These are phyloP conservation scores for Celastrina argiolus DNA, from an alignment of 2,888 invertebrate genomes.

Conservation along the genomic window DNA sequence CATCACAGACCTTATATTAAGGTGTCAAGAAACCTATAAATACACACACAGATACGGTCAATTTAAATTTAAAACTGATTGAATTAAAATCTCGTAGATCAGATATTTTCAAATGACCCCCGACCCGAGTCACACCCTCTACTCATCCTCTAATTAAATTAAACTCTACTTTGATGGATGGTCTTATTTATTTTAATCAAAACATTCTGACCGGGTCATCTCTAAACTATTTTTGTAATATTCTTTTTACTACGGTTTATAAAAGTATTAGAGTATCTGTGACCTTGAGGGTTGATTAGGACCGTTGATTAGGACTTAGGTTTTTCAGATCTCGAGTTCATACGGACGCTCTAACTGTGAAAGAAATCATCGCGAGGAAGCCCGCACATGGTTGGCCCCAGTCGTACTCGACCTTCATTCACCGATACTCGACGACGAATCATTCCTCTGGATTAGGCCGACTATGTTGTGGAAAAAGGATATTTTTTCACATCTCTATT, in stretches of 20 bases:
- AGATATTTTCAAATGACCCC: conserved; percentile 21
- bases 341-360: too few species aligned
- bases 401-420: too few species aligned
- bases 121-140: conserved; percentile 22
- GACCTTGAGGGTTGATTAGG: too few species aligned
- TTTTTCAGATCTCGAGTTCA: too few species aligned
- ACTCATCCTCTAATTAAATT: conserved; percentile 11
- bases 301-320: too few species aligned
- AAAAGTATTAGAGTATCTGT: too few species aligned
- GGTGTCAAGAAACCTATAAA: conserved; percentile 4
- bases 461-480: too few species aligned
- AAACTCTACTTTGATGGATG: conserved; percentile 9
- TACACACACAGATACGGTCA: conserved; percentile 29
- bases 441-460: too few species aligned
- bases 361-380: too few species aligned
- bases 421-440: too few species aligned
- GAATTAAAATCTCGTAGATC: conserved; percentile 21
- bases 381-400: too few species aligned
- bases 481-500: too few species aligned
- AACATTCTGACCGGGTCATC: not conserved
- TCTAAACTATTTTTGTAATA: not conserved
- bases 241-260: not conserved
- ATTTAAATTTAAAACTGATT: conserved; percentile 48
- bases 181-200: conserved; percentile 3
- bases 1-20: not conserved